Evolutionary conservation across 2,888 invertebrate genomes (phyloP), one percentile per base, ranked within the genome.

Genomic region (Mimachlamys varia): DNA sequence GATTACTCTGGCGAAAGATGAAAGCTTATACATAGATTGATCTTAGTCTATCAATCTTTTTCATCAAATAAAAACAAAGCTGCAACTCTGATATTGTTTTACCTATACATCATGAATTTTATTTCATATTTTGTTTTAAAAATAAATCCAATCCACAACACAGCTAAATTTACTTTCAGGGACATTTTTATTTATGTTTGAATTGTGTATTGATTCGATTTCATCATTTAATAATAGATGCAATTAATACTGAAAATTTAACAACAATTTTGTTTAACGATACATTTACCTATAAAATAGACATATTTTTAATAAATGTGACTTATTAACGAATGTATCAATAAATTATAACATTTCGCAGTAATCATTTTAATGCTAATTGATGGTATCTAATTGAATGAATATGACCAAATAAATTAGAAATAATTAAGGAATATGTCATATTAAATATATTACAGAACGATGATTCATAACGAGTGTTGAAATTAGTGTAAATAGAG

Each of bases 401-500:
- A 76, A 76, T 76, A 76, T 76, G 76, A 76, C 76, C 22, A 33
- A 76, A 76, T 76, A 76, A 76, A 27, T 76, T 76, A 33, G 10
- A 27, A 27, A 33, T 76, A 76, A 76, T 76, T 76, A 76, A 33
- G 10, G 33, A 76, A 76, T 76, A 12, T 33, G 76, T 76, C 76
- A 76, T 76, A 76, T 76, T 76, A 13, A 76, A 76, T 33, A 76
- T 76, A 76, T 76, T 76, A 76, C 33, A 27, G 27, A 12, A 76
- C 76, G 76, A 76, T 76, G 76, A 76, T 76, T 76, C 76, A 76
- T 76, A 76, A 27, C 27, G 76, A 76, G 76, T 33, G 33, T 0
- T 33, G 33, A 76, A 76, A 76, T 76, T 76, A 76, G 33, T 76
- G 27, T 76, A 76, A 76, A 76, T 76, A 76, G 76, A 76, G 13